These are phyloP conservation scores for Upupa epops DNA, from an alignment of 2,113 vertebrate species.

Conservation along the genomic window DNA sequence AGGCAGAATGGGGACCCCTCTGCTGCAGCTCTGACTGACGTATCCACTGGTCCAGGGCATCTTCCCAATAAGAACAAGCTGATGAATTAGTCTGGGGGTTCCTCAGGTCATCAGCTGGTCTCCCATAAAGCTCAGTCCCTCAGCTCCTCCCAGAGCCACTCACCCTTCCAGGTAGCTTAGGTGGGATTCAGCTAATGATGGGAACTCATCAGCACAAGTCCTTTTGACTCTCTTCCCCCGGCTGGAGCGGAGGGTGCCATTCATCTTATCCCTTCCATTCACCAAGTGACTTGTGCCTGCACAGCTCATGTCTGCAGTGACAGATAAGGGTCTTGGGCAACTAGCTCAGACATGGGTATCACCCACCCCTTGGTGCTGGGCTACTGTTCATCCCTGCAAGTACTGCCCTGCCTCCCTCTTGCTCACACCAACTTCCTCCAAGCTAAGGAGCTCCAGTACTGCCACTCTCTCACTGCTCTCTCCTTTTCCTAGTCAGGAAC, in stretches of 20 bases:
- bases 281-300: not conserved
- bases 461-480: not conserved
- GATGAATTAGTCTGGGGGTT: not conserved
- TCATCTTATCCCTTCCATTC: not conserved
- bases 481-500: not conserved
- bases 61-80: not conserved
- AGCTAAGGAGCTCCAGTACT: not conserved
- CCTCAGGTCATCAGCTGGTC: not conserved
- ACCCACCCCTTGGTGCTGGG: not conserved
- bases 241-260: not conserved
- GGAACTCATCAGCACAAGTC: not conserved
- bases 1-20: not conserved
- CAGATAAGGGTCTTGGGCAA: not conserved
- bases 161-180: not conserved
- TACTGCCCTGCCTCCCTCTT: not conserved
- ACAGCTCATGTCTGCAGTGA: not conserved
- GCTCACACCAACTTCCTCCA: fast-evolving
- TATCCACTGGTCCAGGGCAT: not conserved
- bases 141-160: not conserved
- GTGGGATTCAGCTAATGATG: not conserved
- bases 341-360: not conserved
- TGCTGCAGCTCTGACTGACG: not conserved
- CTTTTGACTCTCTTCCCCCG: not conserved
- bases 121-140: not conserved
- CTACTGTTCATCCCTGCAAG: not conserved